Percentiles rank a stretch among this genome's conserved stretches.
Conservation (phyloP, 2,113 vertebrate genomes). For the Mionectes macconnelli region DNA sequence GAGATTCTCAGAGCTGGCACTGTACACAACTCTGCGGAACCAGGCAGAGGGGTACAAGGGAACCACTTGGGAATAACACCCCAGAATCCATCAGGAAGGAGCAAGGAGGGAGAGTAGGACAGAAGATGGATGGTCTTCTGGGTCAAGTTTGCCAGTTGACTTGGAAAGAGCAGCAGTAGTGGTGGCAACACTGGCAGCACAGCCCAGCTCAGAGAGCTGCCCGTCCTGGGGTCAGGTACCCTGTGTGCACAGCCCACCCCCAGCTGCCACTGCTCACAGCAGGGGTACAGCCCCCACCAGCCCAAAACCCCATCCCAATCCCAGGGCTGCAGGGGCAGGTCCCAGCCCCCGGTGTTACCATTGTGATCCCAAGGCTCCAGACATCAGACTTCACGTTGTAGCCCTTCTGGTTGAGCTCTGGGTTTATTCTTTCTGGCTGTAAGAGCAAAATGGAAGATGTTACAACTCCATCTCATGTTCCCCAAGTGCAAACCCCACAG, state of each 20-base stretch:
- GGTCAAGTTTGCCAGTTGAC: background rate
- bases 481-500: background rate
- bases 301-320: background rate
- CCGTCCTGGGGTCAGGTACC: background rate
- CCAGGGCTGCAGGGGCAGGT: background rate
- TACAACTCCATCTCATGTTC: background rate
- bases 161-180: background rate
- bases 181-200: background rate
- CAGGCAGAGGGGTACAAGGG: background rate
- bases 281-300: background rate
- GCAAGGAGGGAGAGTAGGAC: background rate
- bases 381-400: conserved; percentile 83
- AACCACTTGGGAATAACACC: background rate
- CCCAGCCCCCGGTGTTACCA: conserved; percentile 59
- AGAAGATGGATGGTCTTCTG: background rate
- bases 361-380: conserved; percentile 82
- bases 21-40: background rate
- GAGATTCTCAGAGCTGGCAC: background rate
- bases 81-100: background rate
- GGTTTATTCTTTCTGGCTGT: conserved; percentile 82
- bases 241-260: background rate
- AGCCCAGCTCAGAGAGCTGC: background rate
- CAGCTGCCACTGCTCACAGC: background rate
- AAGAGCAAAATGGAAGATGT: background rate
- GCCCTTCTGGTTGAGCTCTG: conserved; percentile 81